Conservation (phyloP, 1,140 invertebrate genomes). For the Maniola jurtina region DNA sequence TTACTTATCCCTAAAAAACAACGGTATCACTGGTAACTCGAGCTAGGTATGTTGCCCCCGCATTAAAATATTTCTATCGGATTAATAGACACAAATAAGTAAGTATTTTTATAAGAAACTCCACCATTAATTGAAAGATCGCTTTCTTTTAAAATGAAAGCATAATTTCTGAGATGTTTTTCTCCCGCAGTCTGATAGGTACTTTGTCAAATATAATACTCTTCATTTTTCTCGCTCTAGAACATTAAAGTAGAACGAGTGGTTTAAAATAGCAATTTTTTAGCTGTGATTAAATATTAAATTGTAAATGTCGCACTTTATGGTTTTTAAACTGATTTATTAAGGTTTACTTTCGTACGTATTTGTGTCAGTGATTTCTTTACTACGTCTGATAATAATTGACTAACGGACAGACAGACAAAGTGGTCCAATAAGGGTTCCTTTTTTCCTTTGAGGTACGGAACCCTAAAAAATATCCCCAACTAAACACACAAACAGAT, state of each 20-base stretch:
- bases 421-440: too few relatives aligned
- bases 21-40: too few relatives aligned
- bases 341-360: neutral
- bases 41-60: too few relatives aligned
- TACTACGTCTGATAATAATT: too few relatives aligned
- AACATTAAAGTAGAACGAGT: conserved; percentile 14
- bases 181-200: conserved; percentile 7
- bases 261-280: conserved; percentile 25
- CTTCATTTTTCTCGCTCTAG: conserved; percentile 26
- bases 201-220: conserved; percentile 27
- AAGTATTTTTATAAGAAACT: neutral
- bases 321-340: too few relatives aligned
- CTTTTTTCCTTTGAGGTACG: too few relatives aligned
- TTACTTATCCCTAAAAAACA: too few relatives aligned
- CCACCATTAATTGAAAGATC: neutral
- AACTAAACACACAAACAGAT: too few relatives aligned
- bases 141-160: conserved; percentile 19
- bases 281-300: conserved; percentile 9
- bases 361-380: neutral
- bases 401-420: too few relatives aligned
- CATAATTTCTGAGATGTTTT: conserved; percentile 21
- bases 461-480: too few relatives aligned
- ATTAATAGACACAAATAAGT: neutral
- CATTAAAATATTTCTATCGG: too few relatives aligned
- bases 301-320: too few relatives aligned